Percentiles rank a stretch among this genome's conserved stretches.
Evolutionary conservation across 2,888 invertebrate genomes (phyloP).

Genomic region (Thymelicus sylvestris): DNA sequence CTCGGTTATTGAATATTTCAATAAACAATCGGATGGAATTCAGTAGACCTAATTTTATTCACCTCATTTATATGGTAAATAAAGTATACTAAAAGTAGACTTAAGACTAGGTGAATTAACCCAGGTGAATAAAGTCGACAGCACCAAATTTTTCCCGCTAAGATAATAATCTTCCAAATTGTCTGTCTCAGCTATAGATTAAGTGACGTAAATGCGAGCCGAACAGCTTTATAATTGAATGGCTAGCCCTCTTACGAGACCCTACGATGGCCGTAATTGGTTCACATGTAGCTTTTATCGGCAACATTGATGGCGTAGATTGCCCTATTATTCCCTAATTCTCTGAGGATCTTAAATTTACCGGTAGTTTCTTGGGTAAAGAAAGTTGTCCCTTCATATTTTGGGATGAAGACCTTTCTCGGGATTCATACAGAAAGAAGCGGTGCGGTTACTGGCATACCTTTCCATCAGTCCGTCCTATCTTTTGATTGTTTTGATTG

Average conservation of each 20-base stretch:
- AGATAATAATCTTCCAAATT: neutral
- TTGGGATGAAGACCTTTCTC: neutral
- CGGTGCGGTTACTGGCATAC: neutral
- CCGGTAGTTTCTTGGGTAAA: neutral
- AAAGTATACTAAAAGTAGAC: too few relatives aligned
- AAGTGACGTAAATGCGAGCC: conserved; percentile 6
- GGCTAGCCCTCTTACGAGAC: conserved; percentile 18
- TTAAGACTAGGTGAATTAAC: too few relatives aligned
- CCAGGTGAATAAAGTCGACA: too few relatives aligned
- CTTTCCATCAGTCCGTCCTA: neutral
- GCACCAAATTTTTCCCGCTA: too few relatives aligned
- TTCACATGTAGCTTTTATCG: conserved; percentile 25
- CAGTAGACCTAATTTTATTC: too few relatives aligned
- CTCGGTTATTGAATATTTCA: too few relatives aligned
- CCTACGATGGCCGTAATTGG: conserved; percentile 20
- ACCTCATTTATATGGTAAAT: too few relatives aligned
- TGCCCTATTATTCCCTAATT: conserved; percentile 4
- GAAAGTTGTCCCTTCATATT: conserved; percentile 6
- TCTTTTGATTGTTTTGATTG: too few relatives aligned
- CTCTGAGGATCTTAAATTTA: conserved; percentile 3
- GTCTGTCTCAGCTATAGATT: conserved; percentile 10
- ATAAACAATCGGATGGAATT: too few relatives aligned
- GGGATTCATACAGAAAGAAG: neutral
- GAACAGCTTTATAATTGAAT: conserved; percentile 25
- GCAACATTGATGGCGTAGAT: conserved; percentile 14